These are phyloP conservation scores for Heteronetta atricapilla DNA, from an alignment of 2,113 vertebrate species.

Conservation along the genomic window DNA sequence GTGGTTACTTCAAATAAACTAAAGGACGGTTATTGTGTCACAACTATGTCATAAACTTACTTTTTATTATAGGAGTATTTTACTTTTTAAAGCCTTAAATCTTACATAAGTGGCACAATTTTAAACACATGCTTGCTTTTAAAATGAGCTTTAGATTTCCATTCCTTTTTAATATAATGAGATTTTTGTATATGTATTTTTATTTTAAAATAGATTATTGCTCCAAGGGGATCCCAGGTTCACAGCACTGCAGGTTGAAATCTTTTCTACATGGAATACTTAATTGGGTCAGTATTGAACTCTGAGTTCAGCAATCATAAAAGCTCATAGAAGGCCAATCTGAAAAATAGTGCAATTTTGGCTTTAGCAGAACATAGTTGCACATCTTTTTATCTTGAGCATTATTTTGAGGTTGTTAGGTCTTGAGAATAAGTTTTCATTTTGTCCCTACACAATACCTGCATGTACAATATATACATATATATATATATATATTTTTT, in stretches of 20 bases:
- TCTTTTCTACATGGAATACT: neutral
- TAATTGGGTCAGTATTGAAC: neutral
- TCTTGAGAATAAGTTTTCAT: neutral
- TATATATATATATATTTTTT: no score
- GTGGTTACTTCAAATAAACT: neutral
- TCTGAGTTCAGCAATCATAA: neutral
- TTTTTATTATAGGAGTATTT: neutral
- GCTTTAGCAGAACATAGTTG: neutral
- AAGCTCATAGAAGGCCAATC: neutral
- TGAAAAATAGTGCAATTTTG: neutral
- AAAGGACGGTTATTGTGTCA: neutral
- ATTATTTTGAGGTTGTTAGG: neutral
- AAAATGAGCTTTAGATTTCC: neutral
- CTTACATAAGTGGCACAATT: neutral
- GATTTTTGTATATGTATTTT: neutral
- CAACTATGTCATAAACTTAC: neutral
- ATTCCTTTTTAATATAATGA: neutral
- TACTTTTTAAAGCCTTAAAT: neutral
- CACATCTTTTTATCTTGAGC: neutral
- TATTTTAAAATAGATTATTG: neutral
- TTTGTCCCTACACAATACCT: neutral
- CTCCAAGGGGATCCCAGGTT: neutral
- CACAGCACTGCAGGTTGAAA: neutral
- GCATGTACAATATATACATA: neutral
- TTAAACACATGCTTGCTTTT: neutral